Evolutionary conservation across 2,797 vertebrate species (phyloP).

Genomic region (Chelon labrosus): DNA sequence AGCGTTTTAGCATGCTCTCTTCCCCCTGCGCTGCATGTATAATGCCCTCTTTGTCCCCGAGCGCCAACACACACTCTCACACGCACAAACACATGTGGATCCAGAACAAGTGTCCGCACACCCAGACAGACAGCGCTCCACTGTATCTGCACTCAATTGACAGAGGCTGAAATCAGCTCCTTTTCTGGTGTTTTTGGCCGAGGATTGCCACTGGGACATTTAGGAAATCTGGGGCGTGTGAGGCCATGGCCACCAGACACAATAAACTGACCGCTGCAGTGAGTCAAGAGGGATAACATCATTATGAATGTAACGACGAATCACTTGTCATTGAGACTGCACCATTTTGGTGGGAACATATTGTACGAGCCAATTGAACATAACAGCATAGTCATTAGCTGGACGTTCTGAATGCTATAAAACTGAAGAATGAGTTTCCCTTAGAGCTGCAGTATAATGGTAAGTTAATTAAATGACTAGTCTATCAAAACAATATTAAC

Average conservation of each 20-base stretch:
- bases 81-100: constrained; percentile 50
- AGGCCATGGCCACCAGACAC: constrained; percentile 24
- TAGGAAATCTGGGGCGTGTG: constrained; percentile 4
- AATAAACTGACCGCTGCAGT: not conserved
- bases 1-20: constrained; percentile 46
- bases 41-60: constrained; percentile 80
- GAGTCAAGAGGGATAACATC: not conserved
- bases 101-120: constrained; percentile 46
- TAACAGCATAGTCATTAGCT: not conserved
- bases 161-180: constrained; percentile 68
- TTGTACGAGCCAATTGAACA: not conserved
- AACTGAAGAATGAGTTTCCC: not conserved
- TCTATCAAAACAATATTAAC: not conserved
- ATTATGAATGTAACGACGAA: constrained; percentile 6
- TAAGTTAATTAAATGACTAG: not conserved
- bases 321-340: not conserved
- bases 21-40: constrained; percentile 57
- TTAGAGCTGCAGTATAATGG: not conserved
- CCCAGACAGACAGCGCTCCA: constrained; percentile 72
- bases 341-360: not conserved
- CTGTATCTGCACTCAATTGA: constrained; percentile 79
- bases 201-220: constrained; percentile 33
- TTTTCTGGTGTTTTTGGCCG: constrained; percentile 57
- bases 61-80: constrained; percentile 45
- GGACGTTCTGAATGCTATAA: not conserved